These are phyloP conservation scores for Thamnaconus septentrionalis DNA, from an alignment of 2,113 vertebrate species.

Conservation along the genomic window DNA sequence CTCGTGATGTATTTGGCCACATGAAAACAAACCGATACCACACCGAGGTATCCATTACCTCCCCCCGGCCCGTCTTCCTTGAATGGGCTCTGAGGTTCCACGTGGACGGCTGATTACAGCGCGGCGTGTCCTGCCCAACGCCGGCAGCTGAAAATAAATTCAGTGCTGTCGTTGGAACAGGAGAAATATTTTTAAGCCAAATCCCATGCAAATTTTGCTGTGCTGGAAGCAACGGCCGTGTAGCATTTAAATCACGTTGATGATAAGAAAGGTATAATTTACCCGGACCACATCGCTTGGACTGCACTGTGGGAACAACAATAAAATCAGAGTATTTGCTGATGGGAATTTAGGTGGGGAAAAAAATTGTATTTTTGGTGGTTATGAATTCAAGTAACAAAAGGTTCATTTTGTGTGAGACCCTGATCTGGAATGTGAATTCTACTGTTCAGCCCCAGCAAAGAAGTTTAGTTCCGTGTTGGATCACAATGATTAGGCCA, in stretches of 20 bases:
- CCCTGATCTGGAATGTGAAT: slow-evolving; percentile 48
- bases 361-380: slow-evolving; percentile 49
- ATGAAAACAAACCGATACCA: slow-evolving; percentile 50
- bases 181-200: slow-evolving; percentile 25
- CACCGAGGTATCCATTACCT: slow-evolving; percentile 35
- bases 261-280: slow-evolving; percentile 19
- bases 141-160: slow-evolving; percentile 31
- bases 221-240: slow-evolving; percentile 33
- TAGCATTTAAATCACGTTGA: slow-evolving; percentile 50
- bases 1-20: slow-evolving; percentile 48
- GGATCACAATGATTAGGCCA: slow-evolving; percentile 62
- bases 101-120: slow-evolving; percentile 29
- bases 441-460: slow-evolving; percentile 26
- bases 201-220: slow-evolving; percentile 48
- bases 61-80: slow-evolving; percentile 18
- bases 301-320: slow-evolving; percentile 40
- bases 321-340: slow-evolving; percentile 41
- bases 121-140: slow-evolving; percentile 1
- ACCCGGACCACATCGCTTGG: slow-evolving; percentile 14
- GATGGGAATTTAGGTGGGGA: slow-evolving; percentile 51
- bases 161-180: slow-evolving; percentile 31
- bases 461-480: slow-evolving; percentile 39
- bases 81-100: slow-evolving; percentile 40
- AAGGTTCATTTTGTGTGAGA: slow-evolving; percentile 48
- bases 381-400: slow-evolving; percentile 17